Conservation (phyloP, 2,113 vertebrate species). For the Pseudorhombus dupliciocellatus region DNA sequence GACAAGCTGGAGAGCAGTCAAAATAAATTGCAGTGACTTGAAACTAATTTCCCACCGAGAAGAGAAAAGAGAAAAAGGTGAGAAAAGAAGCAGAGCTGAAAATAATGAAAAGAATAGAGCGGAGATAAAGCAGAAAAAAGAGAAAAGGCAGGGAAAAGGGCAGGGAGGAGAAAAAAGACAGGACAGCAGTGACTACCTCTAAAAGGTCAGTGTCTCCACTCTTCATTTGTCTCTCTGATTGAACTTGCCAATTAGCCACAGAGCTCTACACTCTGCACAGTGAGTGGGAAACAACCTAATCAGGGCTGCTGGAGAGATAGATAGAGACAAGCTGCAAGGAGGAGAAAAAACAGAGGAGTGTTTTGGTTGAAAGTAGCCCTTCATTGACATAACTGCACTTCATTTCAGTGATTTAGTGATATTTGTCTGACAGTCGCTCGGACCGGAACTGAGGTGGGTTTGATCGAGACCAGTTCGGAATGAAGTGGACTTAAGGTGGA, state of each 20-base stretch:
- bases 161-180: constrained; percentile 24
- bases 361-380: constrained; percentile 8
- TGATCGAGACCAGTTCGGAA: not conserved
- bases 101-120: constrained; percentile 22
- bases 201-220: constrained; percentile 78
- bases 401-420: constrained; percentile 26
- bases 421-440: not conserved
- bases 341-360: constrained; percentile 21
- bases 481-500: not conserved
- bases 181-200: constrained; percentile 60
- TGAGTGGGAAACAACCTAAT: constrained; percentile 78
- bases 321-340: constrained; percentile 22
- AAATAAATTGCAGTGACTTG: constrained; percentile 68
- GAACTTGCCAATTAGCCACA: constrained; percentile 79
- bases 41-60: constrained; percentile 63
- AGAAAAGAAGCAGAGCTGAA: not conserved
- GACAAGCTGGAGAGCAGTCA: constrained; percentile 66
- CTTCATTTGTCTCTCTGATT: constrained; percentile 81
- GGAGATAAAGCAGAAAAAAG: constrained; percentile 25
- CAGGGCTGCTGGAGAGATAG: constrained; percentile 39
- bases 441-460: constrained; percentile 19
- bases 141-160: constrained; percentile 16
- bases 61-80: constrained; percentile 19
- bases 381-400: constrained; percentile 36
- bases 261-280: constrained; percentile 56